Conservation (phyloP, 2,797 vertebrate genomes). For the Uromys caudimaculatus region DNA sequence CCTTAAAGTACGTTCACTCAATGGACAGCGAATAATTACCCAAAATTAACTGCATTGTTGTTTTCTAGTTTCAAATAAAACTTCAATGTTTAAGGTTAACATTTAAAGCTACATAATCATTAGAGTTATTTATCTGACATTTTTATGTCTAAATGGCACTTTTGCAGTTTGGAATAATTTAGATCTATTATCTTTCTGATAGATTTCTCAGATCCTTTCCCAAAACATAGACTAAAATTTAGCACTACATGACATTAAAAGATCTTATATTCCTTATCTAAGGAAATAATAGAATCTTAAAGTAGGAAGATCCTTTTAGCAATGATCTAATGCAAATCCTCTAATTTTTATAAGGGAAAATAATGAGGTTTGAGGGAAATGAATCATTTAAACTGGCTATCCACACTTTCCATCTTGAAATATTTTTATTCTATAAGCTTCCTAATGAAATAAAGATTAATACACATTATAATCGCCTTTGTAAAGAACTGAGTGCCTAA, state of each 20-base stretch:
- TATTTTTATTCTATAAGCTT: conserved; percentile 5
- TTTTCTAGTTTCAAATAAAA: conserved; percentile 29
- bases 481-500: neutral
- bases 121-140: neutral
- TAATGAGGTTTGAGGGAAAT: neutral
- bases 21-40: conserved; percentile 6
- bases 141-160: conserved; percentile 40
- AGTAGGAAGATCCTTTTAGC: neutral
- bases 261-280: neutral
- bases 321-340: conserved; percentile 3
- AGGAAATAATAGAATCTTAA: conserved; percentile 15
- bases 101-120: conserved; percentile 25
- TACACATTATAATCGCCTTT: conserved; percentile 5
- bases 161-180: conserved; percentile 15
- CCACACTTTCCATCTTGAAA: conserved; percentile 22
- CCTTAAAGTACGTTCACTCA: neutral
- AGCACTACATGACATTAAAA: neutral
- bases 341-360: neutral
- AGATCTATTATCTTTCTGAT: conserved; percentile 10
- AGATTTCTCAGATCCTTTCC: neutral
- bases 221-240: neutral
- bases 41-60: conserved; percentile 1
- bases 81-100: conserved; percentile 41
- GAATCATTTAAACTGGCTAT: neutral
- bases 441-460: conserved; percentile 41